A percentile compares a stretch with the other conserved stretches of the same genome.
Evolutionary conservation across 2,113 vertebrate genomes (phyloP).

Genomic region (Megatriorchis doriae): DNA sequence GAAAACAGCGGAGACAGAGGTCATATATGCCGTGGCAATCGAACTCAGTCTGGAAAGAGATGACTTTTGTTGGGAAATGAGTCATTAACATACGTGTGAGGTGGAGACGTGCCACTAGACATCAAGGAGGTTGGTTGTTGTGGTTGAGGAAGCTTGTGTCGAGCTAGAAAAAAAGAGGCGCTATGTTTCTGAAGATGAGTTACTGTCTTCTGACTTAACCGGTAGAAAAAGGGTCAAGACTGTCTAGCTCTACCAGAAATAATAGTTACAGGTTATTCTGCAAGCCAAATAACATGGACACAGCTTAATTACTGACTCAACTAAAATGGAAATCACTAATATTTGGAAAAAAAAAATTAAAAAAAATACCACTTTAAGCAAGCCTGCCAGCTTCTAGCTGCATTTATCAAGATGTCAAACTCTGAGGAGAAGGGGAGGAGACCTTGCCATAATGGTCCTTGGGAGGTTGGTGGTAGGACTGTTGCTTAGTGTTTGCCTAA

Average conservation of each 20-base stretch:
- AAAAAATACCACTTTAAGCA: background rate
- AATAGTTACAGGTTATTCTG: background rate
- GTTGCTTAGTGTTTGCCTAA: background rate
- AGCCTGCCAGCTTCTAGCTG: background rate
- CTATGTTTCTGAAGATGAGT: background rate
- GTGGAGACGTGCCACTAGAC: background rate
- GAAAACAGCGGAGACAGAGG: background rate
- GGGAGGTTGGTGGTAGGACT: background rate
- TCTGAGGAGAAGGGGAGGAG: background rate
- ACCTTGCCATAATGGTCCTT: background rate
- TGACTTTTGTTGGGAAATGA: background rate
- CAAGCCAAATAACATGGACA: background rate
- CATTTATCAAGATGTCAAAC: accelerated
- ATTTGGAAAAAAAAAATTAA: background rate
- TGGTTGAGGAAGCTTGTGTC: background rate
- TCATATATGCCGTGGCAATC: background rate
- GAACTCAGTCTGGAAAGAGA: background rate
- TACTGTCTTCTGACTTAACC: background rate
- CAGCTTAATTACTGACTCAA: background rate
- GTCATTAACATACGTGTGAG: background rate
- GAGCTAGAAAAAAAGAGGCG: background rate
- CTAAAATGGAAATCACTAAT: background rate
- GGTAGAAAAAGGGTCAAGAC: background rate
- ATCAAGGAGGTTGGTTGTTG: background rate
- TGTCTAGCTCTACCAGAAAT: background rate